phyloP scores from a whole-genome alignment of 1,140 invertebrate species.

The Mactra quadrangularis region DNA sequence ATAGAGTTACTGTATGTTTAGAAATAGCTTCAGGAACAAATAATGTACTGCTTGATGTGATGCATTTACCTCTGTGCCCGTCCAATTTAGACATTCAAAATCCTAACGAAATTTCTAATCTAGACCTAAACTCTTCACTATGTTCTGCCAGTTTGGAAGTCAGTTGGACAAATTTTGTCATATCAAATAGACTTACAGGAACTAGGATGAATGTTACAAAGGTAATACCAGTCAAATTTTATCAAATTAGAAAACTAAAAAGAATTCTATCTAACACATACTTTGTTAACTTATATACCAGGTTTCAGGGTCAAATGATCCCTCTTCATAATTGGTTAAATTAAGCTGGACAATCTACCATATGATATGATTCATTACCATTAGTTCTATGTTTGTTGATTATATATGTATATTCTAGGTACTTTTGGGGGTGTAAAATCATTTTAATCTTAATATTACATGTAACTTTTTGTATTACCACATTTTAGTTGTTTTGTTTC shows the following conservation, averaged over 20 bases:
- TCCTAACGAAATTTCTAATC: neutral
- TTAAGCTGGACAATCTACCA: too few relatives aligned
- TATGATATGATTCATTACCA: too few relatives aligned
- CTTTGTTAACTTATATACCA: neutral
- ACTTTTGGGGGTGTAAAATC: too few relatives aligned
- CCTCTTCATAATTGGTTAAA: slow-evolving; percentile 11
- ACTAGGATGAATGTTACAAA: neutral
- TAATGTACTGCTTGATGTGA: slow-evolving; percentile 1
- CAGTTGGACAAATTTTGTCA: neutral
- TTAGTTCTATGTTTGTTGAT: too few relatives aligned
- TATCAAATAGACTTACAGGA: neutral
- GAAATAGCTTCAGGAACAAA: slow-evolving; percentile 6
- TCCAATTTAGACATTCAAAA: slow-evolving; percentile 9
- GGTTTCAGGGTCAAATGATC: neutral
- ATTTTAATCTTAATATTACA: too few relatives aligned
- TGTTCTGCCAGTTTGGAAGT: neutral
- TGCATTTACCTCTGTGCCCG: slow-evolving; percentile 6
- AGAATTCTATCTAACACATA: neutral
- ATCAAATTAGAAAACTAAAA: neutral
- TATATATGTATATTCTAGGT: too few relatives aligned
- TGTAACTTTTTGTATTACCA: too few relatives aligned
- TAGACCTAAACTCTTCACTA: neutral
- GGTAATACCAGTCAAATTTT: neutral
- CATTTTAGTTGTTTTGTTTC: too few relatives aligned
- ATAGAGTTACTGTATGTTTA: neutral